phyloP scores from a whole-genome alignment of 2,797 vertebrate genomes.

The Champsocephalus gunnari region DNA sequence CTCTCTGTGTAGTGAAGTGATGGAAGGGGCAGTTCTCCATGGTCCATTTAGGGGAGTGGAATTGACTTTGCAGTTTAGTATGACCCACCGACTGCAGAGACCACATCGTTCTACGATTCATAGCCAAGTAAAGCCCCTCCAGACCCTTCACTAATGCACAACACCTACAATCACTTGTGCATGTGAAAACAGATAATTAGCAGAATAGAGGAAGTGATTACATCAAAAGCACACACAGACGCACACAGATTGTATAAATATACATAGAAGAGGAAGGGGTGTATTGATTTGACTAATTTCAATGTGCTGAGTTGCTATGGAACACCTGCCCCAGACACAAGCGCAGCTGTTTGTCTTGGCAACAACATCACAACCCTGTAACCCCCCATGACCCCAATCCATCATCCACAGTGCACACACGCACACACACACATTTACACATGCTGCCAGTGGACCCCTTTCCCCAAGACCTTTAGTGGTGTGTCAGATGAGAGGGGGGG shows the following conservation, averaged over 20 bases:
- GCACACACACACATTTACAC: slow-evolving; percentile 16
- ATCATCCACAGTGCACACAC: slow-evolving; percentile 71
- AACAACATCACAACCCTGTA: slow-evolving; percentile 75
- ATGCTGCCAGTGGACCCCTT: slow-evolving; percentile 8
- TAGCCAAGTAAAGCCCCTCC: slow-evolving; percentile 64
- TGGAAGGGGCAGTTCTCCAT: slow-evolving; percentile 64
- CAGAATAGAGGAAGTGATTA: slow-evolving; percentile 39
- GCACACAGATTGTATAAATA: slow-evolving; percentile 18
- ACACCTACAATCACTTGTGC: not conserved
- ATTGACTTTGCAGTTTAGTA: slow-evolving; percentile 40
- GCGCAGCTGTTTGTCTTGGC: slow-evolving; percentile 85
- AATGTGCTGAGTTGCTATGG: slow-evolving; percentile 77
- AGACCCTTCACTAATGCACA: slow-evolving; percentile 73
- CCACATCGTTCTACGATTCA: slow-evolving; percentile 23
- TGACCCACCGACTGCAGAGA: slow-evolving; percentile 37
- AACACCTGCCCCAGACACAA: slow-evolving; percentile 80
- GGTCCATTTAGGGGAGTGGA: slow-evolving; percentile 64
- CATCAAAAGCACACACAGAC: slow-evolving; percentile 43
- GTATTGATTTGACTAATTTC: slow-evolving; percentile 82
- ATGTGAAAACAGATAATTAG: slow-evolving; percentile 26
- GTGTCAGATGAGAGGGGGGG: slow-evolving; percentile 21
- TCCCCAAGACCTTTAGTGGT: slow-evolving; percentile 37
- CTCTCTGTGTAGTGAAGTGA: slow-evolving; percentile 67
- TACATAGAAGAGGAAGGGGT: slow-evolving; percentile 42
- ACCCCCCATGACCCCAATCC: slow-evolving; percentile 82